Percentiles rank a stretch among this genome's conserved stretches.
Evolutionary conservation across 2,797 vertebrate genomes (phyloP).

Genomic region (Microctenopoma stevenorrisi): DNA sequence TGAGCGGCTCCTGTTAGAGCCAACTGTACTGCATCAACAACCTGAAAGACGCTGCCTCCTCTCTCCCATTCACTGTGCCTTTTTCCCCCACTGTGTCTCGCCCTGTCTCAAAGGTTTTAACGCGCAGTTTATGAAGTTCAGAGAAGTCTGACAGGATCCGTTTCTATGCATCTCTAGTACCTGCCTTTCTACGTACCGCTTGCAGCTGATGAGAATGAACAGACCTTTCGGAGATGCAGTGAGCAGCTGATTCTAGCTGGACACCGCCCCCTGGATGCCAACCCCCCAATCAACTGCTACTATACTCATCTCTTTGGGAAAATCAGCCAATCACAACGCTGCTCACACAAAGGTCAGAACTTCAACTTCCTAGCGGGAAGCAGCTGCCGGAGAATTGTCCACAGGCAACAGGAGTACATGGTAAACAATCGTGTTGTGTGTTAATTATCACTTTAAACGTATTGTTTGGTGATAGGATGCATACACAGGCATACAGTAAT

Average conservation of each 20-base stretch:
- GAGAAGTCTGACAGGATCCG: neutral
- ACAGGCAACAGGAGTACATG: constrained; percentile 26
- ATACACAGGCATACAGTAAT: neutral
- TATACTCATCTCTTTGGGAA: constrained; percentile 54
- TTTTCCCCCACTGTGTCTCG: neutral
- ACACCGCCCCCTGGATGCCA: neutral
- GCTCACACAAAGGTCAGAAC: constrained; percentile 55
- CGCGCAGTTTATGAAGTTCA: neutral
- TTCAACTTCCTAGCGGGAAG: constrained; percentile 86
- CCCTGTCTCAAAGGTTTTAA: neutral
- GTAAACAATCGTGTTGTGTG: constrained; percentile 59
- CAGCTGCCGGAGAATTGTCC: constrained; percentile 47
- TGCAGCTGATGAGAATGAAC: neutral
- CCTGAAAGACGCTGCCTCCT: neutral
- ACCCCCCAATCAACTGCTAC: constrained; percentile 61
- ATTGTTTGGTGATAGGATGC: neutral
- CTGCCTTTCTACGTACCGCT: neutral
- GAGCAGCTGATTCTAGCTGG: neutral
- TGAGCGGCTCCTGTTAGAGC: neutral
- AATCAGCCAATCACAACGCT: constrained; percentile 67
- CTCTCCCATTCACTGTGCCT: neutral
- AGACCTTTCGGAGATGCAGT: neutral
- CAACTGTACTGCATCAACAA: neutral
- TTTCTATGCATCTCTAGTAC: neutral
- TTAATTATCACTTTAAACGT: neutral